Conservation (phyloP, 23 tunicate genomes). For the Diplosoma virens region DNA sequence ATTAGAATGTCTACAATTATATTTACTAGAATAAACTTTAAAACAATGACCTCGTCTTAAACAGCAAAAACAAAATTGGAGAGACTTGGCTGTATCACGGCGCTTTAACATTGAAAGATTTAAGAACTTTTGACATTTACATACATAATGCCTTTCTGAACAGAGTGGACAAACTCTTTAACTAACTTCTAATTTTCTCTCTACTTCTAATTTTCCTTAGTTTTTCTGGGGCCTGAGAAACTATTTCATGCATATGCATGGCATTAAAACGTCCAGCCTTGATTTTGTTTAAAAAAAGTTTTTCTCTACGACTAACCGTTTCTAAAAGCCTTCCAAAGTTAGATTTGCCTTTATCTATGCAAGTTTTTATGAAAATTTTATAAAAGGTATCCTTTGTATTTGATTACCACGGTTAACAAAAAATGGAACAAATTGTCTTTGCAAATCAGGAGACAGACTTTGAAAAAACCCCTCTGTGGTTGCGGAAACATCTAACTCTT, state of each 20-base stretch:
- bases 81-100: background rate
- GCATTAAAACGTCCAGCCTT: too few species aligned
- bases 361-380: background rate
- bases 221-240: too few species aligned
- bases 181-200: too few species aligned
- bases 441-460: background rate
- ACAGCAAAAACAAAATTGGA: background rate
- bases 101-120: background rate
- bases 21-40: background rate
- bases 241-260: too few species aligned
- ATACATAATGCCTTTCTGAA: background rate
- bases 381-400: constrained; percentile 3
- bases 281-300: too few species aligned
- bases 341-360: background rate
- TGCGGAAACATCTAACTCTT: background rate
- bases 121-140: background rate
- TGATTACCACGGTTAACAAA: background rate
- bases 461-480: background rate
- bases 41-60: background rate
- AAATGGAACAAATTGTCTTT: background rate
- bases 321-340: constrained; percentile 4
- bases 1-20: background rate
- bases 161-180: background rate
- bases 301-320: too few species aligned
- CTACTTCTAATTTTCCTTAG: too few species aligned